Percentiles rank a stretch among this genome's conserved stretches.
These are phyloP conservation scores for Notolepis coatsorum DNA, from an alignment of 2,797 vertebrate genomes.

Conservation along the genomic window DNA sequence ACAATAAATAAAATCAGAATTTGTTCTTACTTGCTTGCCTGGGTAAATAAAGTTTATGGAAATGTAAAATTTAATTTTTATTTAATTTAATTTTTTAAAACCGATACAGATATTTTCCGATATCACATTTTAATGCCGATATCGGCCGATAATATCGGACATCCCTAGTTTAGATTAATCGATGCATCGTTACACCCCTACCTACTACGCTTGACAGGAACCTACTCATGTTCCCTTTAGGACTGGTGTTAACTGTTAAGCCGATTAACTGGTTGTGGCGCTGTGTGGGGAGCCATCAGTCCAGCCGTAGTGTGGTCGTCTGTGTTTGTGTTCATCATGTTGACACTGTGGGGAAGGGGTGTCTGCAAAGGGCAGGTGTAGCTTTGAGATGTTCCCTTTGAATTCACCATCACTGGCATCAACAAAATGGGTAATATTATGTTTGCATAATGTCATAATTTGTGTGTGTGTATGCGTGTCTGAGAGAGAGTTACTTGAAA, in stretches of 20 bases:
- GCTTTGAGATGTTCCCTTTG: constrained; percentile 45
- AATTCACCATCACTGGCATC: constrained; percentile 28
- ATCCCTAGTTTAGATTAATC: too few species aligned
- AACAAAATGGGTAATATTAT: background rate
- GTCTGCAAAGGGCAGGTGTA: constrained; percentile 63
- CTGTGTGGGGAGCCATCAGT: background rate
- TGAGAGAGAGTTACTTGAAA: background rate
- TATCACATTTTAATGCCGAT: too few species aligned
- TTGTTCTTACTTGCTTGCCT: too few species aligned
- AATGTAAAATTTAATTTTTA: too few species aligned
- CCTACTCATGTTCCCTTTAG: constrained; percentile 63
- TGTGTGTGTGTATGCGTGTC: background rate
- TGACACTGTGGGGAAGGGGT: constrained; percentile 50
- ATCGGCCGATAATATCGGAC: too few species aligned
- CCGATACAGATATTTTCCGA: too few species aligned
- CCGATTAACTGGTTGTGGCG: constrained; percentile 33
- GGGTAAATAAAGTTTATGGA: too few species aligned
- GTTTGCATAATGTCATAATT: constrained; percentile 26
- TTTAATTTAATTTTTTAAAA: too few species aligned
- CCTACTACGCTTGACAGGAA: constrained; percentile 71
- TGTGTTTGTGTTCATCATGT: constrained; percentile 57
- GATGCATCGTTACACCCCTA: too few species aligned
- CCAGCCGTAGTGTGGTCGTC: constrained; percentile 40
- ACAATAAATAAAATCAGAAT: too few species aligned
- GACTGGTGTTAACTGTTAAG: constrained; percentile 63